Base-by-base conservation (phyloP, 2,113 vertebrate genomes). In the Harpagus bidentatus region DNA sequence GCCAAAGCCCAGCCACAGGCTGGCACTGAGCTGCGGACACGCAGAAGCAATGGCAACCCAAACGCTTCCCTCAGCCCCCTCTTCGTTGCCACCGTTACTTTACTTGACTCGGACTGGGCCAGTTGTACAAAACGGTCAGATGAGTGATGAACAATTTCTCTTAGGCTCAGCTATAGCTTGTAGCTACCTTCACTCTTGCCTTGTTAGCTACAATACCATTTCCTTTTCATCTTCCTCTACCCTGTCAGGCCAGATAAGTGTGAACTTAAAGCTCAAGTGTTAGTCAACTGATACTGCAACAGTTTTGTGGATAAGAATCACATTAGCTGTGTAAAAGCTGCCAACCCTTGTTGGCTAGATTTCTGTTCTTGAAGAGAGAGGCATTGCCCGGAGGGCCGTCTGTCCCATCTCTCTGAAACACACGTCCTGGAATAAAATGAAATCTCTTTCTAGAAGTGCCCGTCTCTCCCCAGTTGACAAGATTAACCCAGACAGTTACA, bases 341-440 rank as follows among this genome's bases (percentile, higher is more conserved):
- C 36, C 2, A 0, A 72, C 43, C 13, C 42, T 56, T 0, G 1
- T 10, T 38, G 50, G 12, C 18, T 36, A 32, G 29, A 52, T 74
- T 92, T 53, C 53, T 47, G 23, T 42, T 26, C 26, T 45, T 47
- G 62, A 70, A 61, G 36, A 66, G 31, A 52, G 21, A 61, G 19
- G 11, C 52, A 55, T 40, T 26, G 20, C 25, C 70, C 0, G 0
- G 34, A 52, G 20, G 13, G 6, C 1, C 3, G 26, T 32, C n/a
- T 71, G 48, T 72, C 16, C 15, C 32, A 29, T 66, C 47, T 56
- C 36, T 47, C 81, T 73, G 47, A 86, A 82, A 61, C 10, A 48
- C 9, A 34, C 58, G 42, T 17, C 42, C 42, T 84, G 67, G 55
- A 65, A 72, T 55, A 80, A 82, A 62, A 62, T 20, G 2, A 71